Percentiles rank a stretch among this genome's conserved stretches.
These are phyloP conservation scores for Alexandromys oeconomus DNA, from an alignment of 2,797 vertebrate genomes.

Conservation along the genomic window DNA sequence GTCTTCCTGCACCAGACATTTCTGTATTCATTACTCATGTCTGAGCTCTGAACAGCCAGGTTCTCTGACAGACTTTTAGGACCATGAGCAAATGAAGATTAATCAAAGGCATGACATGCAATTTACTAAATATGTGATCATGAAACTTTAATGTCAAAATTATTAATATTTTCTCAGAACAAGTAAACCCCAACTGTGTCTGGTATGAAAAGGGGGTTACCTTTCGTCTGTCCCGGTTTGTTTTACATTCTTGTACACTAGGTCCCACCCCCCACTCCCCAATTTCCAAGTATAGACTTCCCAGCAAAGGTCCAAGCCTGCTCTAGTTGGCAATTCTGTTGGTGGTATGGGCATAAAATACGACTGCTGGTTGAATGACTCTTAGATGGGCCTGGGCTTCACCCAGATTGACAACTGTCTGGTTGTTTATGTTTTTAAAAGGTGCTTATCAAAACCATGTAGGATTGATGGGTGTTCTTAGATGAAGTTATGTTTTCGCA, in stretches of 20 bases:
- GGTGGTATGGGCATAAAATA: conserved; percentile 80
- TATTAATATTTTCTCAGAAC: conserved; percentile 83
- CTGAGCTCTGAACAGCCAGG: conserved; percentile 61
- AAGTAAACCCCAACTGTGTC: conserved; percentile 74
- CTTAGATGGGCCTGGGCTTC: conserved; percentile 85
- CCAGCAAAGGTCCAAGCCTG: conserved; percentile 58
- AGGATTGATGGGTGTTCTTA: conserved; percentile 92
- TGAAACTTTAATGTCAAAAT: conserved; percentile 84
- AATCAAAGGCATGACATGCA: conserved; percentile 82
- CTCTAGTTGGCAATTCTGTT: conserved; percentile 84
- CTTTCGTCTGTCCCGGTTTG: conserved; percentile 80
- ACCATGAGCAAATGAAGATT: conserved; percentile 84
- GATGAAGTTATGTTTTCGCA: conserved; percentile 91
- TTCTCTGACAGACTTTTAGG: conserved; percentile 80
- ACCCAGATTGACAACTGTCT: conserved; percentile 89
- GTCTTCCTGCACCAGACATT: conserved; percentile 64
- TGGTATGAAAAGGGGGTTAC: conserved; percentile 73
- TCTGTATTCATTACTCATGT: conserved; percentile 60
- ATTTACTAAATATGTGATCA: conserved; percentile 82
- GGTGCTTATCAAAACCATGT: conserved; percentile 88
- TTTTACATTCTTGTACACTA: conserved; percentile 72
- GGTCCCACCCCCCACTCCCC: neutral
- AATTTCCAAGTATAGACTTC: conserved; percentile 13
- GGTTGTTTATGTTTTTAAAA: conserved; percentile 89
- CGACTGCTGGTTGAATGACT: conserved; percentile 81